These are phyloP conservation scores for Anguilla japonica DNA, from an alignment of 2,113 vertebrate species.

Conservation along the genomic window DNA sequence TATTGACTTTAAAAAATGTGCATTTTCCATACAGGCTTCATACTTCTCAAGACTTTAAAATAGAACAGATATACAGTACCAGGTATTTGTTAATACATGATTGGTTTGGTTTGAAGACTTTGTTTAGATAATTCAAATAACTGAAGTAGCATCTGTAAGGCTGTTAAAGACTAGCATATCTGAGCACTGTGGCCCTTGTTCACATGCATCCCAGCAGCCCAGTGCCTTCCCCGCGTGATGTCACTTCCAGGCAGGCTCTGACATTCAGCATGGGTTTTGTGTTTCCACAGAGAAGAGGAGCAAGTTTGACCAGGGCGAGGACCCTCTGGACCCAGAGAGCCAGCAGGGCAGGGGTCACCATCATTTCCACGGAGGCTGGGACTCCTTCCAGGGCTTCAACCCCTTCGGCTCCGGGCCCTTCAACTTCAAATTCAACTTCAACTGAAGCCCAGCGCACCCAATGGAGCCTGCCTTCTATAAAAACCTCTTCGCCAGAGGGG, in stretches of 20 bases:
- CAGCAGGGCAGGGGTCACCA: slow-evolving; percentile 80
- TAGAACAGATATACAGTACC: not conserved
- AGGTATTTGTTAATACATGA: not conserved
- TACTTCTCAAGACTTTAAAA: not conserved
- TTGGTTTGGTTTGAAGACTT: not conserved
- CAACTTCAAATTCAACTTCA: slow-evolving; percentile 94
- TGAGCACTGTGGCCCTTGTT: too few relatives aligned
- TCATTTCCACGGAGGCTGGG: slow-evolving; percentile 84
- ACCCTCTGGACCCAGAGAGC: slow-evolving; percentile 92
- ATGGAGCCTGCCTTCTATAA: not conserved
- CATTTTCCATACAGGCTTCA: too few relatives aligned
- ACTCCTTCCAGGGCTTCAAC: slow-evolving; percentile 91
- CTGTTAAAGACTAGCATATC: too few relatives aligned
- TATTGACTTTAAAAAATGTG: too few relatives aligned
- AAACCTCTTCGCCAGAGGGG: not conserved
- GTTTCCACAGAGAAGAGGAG: slow-evolving; percentile 84
- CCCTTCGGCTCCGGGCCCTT: slow-evolving; percentile 96
- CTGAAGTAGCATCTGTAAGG: too few relatives aligned
- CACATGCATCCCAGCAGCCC: too few relatives aligned
- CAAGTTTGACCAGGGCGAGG: slow-evolving; percentile 93
- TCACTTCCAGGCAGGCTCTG: too few relatives aligned
- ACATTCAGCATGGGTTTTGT: slow-evolving; percentile 22
- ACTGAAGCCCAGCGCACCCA: slow-evolving; percentile 67
- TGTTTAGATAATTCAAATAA: too few relatives aligned
- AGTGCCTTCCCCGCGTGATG: too few relatives aligned